Evolutionary conservation across 1,140 invertebrate genomes (phyloP), one percentile per base, ranked within the genome.

Genomic region (Pogonomyrmex californicus): DNA sequence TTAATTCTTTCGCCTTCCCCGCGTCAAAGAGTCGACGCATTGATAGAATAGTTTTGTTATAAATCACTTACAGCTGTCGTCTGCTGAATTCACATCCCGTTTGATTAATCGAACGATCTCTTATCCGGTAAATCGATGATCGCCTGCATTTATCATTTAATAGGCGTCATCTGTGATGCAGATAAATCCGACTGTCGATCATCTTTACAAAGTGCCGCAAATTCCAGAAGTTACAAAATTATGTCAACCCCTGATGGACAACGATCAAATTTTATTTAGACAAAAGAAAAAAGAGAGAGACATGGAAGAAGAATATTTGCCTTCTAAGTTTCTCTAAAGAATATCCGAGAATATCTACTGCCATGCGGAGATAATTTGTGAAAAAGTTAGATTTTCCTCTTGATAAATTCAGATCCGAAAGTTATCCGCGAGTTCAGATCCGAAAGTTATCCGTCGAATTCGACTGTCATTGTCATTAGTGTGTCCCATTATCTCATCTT

Each of bases 81-180:
- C 4, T 14, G 49, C n/a, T 47, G 54, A 70, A 81, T 70, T 70
- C 62, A 49, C 41, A 66, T 79, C 47, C 12, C 36, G 49, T 38
- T 70, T 81, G 78, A 81, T 81, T 81, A 81, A 81, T 81, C 38
- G 58, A 33, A 36, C 41, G 75, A 14, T 81, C 38, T 70, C 44
- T 54, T 81, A 70, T 81, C 78, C 78, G 77, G 47, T n/a, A 56
- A 81, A 81, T 81, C 78, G 36, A 41, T 70, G 49, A 81, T 79
- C 62, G 47, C 12, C n/a, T n/a, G 47, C n/a, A 41, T 60, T 23
- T 9, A 33, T 12, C 41, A 9, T 75, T 75, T 49, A 51, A 78
- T 33, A 12, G 38, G 4, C 38, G 14, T 33, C 33, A 14, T 62
- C 63, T 38, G n/a, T 30, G n/a, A 66, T 36, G 63, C 49, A 14